phyloP scores from a whole-genome alignment of 2,797 vertebrate genomes.

The Taeniopygia guttata region DNA sequence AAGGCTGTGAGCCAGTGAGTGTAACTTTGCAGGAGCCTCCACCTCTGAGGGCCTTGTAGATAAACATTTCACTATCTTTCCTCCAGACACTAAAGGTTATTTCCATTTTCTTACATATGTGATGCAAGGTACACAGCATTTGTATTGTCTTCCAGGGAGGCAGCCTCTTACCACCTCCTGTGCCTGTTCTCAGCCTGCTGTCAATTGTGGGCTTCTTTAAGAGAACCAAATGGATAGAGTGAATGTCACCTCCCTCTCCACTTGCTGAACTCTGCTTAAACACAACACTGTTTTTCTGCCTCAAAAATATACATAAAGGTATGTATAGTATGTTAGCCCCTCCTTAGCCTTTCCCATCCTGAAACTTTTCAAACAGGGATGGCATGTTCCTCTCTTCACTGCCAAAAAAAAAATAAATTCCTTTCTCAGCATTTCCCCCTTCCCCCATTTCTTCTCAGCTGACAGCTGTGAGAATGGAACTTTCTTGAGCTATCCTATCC shows the following conservation, averaged over 20 bases:
- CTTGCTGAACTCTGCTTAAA: slow-evolving; percentile 26
- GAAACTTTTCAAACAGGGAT: slow-evolving; percentile 56
- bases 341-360: slow-evolving; percentile 63
- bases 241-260: background rate
- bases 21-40: background rate
- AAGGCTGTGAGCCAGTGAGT: background rate
- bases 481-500: background rate
- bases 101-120: background rate
- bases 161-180: background rate
- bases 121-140: background rate
- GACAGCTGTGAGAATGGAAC: slow-evolving; percentile 41
- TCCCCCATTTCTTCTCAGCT: slow-evolving; percentile 34
- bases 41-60: background rate
- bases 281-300: slow-evolving; percentile 17
- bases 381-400: slow-evolving; percentile 42
- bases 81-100: background rate
- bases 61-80: background rate
- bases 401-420: slow-evolving; percentile 27
- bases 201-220: background rate
- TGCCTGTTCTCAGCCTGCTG: background rate
- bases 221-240: background rate
- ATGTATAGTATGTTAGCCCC: slow-evolving; percentile 64
- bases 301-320: slow-evolving; percentile 45
- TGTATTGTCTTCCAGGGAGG: background rate
- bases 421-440: slow-evolving; percentile 40